Base-by-base conservation (phyloP, 1,140 invertebrate species). In the Bombus consobrinus region DNA sequence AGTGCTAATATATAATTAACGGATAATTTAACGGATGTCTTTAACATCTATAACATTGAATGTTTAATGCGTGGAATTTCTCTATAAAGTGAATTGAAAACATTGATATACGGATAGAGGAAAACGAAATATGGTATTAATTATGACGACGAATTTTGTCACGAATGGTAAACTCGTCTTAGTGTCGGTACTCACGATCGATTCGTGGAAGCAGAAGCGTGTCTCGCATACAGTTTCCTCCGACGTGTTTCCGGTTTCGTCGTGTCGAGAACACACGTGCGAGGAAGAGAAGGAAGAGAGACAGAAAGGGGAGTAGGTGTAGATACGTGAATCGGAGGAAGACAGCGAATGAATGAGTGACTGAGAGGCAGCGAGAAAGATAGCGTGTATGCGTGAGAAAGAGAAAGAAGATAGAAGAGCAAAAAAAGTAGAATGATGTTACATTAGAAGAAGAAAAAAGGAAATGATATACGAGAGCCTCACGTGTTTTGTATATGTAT, bases 401-500 rank as follows among this genome's bases (percentile, higher is more conserved):
- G 32, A 81, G 25, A 41, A 28, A 41, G 25, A n/a, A 8, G n/a
- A 13, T 12, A 43, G 39, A 39, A 72, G n/a, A 62, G 66, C 59
- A 72, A 89, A 47, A 34, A 66, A 5, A 57, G 15, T 71, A 57
- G n/a, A 59, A 59, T 59, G 34, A 34, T 41, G 77, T 78, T 34
- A 32, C 37, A 22, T 75, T 81, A 85, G 13, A 32, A 79, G 66
- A 76, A 57, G 47, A 77, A 15, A 59, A 72, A 59, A 43, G 37
- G 39, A 64, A 59, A 87, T n/a, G n/a, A 84, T 84, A 85, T 37
- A 85, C 69, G 78, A 75, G 81, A 83, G 85, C 71, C 72, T 88
- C 75, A 71, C 81, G 87, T 90, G 89, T 90, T 90, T 90, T 90
- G 78, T 91, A 91, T 90, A 89, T 91, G 89, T 91, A 91, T 83